Evolutionary conservation across 2,797 vertebrate species (phyloP), one percentile per base, ranked within the genome.

Genomic region (Craterocephalus amniculus): DNA sequence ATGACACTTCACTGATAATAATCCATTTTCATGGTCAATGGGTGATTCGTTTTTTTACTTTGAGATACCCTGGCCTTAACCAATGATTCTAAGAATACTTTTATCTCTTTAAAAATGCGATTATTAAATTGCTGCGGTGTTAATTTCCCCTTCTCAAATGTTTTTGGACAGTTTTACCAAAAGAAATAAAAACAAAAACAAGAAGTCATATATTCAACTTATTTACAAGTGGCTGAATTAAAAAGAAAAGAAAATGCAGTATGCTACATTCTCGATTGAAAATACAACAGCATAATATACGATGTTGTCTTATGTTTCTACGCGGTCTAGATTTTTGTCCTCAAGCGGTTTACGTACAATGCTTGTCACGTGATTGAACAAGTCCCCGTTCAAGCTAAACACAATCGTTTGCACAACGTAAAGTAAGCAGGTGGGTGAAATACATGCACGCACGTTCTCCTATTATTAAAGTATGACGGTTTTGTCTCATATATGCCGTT

Each of bases 291-390:
- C 29, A 2, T 5, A 31, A 31, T 31, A n/a, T n/a, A n/a, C n/a
- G n/a, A n/a, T n/a, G n/a, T n/a, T 16, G 16, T 18, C 40, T 5
- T 20, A 6, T 43, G 20, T 43, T 6, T 6, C 16, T 43, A 6
- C 40, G 29, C 29, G 29, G 5, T 31, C 5, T 5, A 31, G 29
- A 31, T 31, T 31, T 31, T 31, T 2, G 24, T 54, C 13, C 51
- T 20, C 2, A 7, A 31, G 65, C 72, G 79, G 55, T 34, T 31
- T 58, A 20, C 90, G 85, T 93, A 89, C 0, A 16, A 0, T 31
- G 6, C 34, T 1, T 7, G 12, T 6, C 16, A 31, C 59, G 56
- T 89, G 86, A 93, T 92, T 93, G 90, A 91, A 66, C 63, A 38
- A 38, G 5, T 18, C 0, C 6, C 26, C 3, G 0, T 45, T 51